Percentiles rank a stretch among this genome's conserved stretches.
Conservation (phyloP, 2,888 invertebrate species). For the Cheilosia variabilis region DNA sequence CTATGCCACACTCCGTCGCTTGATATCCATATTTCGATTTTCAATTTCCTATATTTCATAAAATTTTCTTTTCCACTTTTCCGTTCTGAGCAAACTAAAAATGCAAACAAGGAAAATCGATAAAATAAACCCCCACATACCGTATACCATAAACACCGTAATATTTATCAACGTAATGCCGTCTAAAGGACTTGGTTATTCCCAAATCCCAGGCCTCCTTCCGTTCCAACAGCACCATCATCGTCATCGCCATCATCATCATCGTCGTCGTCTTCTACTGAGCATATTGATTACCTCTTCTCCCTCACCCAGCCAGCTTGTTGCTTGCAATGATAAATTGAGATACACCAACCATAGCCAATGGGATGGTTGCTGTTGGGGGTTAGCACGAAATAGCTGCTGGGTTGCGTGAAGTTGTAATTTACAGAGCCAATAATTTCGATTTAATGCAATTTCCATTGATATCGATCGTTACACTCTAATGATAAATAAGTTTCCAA, state of each 20-base stretch:
- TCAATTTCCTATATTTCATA: constrained; percentile 40
- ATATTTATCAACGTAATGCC: constrained; percentile 33
- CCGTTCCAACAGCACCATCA: constrained; percentile 1
- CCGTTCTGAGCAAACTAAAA: neutral
- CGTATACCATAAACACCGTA: constrained; percentile 11
- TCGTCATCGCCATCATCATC: constrained; percentile 24
- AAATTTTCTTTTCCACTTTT: neutral
- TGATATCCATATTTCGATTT: constrained; percentile 40
- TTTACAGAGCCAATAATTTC: constrained; percentile 45
- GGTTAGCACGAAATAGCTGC: constrained; percentile 10
- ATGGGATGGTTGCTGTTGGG: neutral
- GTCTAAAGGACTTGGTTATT: constrained; percentile 14
- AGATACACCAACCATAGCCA: neutral
- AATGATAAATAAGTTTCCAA: constrained; percentile 64
- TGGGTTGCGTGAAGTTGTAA: constrained; percentile 21
- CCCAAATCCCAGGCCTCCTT: constrained; percentile 33
- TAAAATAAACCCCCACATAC: neutral
- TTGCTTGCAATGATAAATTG: constrained; percentile 48
- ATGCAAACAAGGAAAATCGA: constrained; percentile 9
- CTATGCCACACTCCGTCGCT: constrained; percentile 3
- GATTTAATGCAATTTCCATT: constrained; percentile 60
- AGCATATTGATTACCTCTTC: constrained; percentile 26
- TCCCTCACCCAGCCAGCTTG: constrained; percentile 16
- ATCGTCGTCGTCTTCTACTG: neutral
- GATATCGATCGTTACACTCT: constrained; percentile 52